Percentiles rank a stretch among this genome's conserved stretches.
Evolutionary conservation across 1,140 invertebrate species (phyloP).

Genomic region (Diachasmimorpha longicaudata): DNA sequence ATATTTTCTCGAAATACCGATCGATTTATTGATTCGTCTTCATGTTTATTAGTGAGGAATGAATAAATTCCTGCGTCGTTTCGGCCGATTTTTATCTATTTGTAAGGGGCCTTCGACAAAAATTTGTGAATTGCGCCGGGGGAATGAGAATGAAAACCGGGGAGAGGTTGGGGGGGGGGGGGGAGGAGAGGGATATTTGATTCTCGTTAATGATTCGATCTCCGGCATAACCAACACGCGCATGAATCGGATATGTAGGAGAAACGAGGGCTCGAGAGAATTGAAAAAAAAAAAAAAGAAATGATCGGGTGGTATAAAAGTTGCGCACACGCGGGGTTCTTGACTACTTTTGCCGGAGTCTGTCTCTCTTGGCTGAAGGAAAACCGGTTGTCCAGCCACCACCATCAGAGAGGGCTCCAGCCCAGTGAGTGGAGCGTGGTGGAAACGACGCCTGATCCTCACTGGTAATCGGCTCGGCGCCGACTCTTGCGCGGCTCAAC

Average conservation of each 20-base stretch:
- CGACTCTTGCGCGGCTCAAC: not conserved
- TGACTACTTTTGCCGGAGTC: not conserved
- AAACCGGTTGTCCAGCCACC: not conserved
- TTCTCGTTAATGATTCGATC: constrained; percentile 46
- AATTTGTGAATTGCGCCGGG: not conserved
- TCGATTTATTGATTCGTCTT: not conserved
- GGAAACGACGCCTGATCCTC: constrained; percentile 1
- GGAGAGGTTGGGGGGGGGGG: constrained; percentile 11
- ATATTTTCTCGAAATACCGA: not conserved
- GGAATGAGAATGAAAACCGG: not conserved
- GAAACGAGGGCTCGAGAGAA: not conserved
- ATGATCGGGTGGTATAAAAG: constrained; percentile 31
- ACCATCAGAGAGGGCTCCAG: not conserved
- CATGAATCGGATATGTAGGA: constrained; percentile 14
- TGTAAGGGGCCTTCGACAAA: not conserved
- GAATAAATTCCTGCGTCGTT: not conserved
- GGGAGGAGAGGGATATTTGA: constrained; percentile 40
- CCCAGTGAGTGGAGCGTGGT: constrained; percentile 1
- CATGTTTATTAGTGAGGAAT: not conserved
- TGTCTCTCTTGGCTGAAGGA: not conserved
- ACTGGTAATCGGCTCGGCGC: constrained; percentile 15
- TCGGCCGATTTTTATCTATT: not conserved
- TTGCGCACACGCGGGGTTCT: constrained; percentile 30
- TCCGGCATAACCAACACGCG: constrained; percentile 34
- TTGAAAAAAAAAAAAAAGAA: not conserved